Percentiles rank a stretch among this genome's conserved stretches.
phyloP scores from a whole-genome alignment of 1,140 invertebrate genomes.

The Aphidius ervi region DNA sequence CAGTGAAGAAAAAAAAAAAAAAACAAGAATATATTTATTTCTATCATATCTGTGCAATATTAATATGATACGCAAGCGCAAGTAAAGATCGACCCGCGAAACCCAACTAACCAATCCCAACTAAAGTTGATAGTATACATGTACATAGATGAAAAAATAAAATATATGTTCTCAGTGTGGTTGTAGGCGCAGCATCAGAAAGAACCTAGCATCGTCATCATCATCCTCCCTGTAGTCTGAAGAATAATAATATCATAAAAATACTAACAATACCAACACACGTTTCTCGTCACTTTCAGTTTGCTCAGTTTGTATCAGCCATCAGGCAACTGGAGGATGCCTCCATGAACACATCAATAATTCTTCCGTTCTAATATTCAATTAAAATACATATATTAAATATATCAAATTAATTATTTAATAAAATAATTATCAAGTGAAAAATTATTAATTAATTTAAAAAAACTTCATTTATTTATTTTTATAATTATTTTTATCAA shows the following conservation, averaged over 20 bases:
- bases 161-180: not conserved
- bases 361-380: not conserved
- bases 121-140: not conserved
- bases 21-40: no score
- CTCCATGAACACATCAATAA: not conserved
- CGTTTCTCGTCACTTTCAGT: not conserved
- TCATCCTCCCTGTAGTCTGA: slow-evolving; percentile 18
- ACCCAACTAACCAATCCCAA: slow-evolving; percentile 33
- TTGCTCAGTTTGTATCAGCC: not conserved
- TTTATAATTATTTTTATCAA: no score
- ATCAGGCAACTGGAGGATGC: not conserved
- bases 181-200: not conserved
- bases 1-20: no score
- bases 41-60: not conserved
- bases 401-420: no score
- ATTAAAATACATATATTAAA: no score
- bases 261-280: not conserved
- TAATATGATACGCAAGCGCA: slow-evolving; percentile 33
- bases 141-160: not conserved
- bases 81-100: slow-evolving; percentile 49
- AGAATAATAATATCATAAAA: slow-evolving; percentile 35
- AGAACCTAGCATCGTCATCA: slow-evolving; percentile 7
- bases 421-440: no score
- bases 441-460: no score
- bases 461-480: no score